These are phyloP conservation scores for Muntiacus reevesi DNA, from an alignment of 2,113 vertebrate genomes.

Conservation along the genomic window DNA sequence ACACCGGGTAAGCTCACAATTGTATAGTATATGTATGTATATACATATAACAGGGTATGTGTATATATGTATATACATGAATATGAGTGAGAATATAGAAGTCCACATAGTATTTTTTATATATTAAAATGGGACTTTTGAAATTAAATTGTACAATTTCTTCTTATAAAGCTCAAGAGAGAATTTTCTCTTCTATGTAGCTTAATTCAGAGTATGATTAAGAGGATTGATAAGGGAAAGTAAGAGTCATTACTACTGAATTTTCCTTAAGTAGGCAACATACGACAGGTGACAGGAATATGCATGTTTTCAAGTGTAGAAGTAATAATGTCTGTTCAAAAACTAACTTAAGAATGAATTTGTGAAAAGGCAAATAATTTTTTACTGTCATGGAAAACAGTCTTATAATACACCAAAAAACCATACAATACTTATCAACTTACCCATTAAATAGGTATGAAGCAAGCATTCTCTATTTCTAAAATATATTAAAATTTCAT, in stretches of 20 bases:
- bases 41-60: not conserved
- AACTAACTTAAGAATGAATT: conserved; percentile 12
- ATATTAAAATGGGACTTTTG: not conserved
- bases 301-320: not conserved
- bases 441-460: not conserved
- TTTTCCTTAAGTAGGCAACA: not conserved
- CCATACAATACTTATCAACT: not conserved
- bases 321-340: conserved; percentile 12
- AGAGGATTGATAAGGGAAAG: not conserved
- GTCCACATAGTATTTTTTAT: not conserved
- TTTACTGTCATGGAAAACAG: not conserved
- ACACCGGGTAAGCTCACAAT: not conserved
- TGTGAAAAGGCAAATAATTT: conserved; percentile 7
- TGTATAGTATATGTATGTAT: not conserved
- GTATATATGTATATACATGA: not conserved
- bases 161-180: not conserved
- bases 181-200: not conserved
- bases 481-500: not conserved
- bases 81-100: not conserved
- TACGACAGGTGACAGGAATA: not conserved
- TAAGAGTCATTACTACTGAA: not conserved
- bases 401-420: not conserved
- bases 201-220: not conserved
- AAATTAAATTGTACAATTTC: not conserved
- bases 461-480: not conserved